These are phyloP conservation scores for Ennomos fuscantarius DNA, from an alignment of 2,888 invertebrate species.

Conservation along the genomic window DNA sequence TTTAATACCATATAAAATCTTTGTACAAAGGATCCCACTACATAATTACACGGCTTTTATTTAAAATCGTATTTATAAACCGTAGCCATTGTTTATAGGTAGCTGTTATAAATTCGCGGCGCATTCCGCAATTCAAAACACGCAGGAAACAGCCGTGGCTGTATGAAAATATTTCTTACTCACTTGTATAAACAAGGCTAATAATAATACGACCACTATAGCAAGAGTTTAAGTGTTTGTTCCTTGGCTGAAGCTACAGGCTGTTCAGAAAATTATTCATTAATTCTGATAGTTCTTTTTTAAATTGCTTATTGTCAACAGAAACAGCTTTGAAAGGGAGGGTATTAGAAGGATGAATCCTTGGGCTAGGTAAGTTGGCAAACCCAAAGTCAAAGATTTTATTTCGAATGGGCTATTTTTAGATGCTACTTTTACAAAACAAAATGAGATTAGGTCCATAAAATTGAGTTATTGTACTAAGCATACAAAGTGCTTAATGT, in stretches of 20 bases:
- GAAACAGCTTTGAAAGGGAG: no score
- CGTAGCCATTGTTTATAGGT: conserved; percentile 56
- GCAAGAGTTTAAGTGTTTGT: conserved; percentile 12
- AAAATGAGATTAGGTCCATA: no score
- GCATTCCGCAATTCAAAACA: conserved; percentile 68
- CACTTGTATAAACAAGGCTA: conserved; percentile 63
- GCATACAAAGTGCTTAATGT: no score
- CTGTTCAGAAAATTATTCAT: background rate
- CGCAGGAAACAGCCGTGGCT: conserved; percentile 52
- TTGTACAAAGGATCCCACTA: background rate
- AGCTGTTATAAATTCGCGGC: conserved; percentile 55
- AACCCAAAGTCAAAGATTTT: no score
- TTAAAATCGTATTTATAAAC: conserved; percentile 31
- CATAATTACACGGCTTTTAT: conserved; percentile 4
- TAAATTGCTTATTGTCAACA: no score
- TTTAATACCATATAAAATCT: no score
- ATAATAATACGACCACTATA: conserved; percentile 40
- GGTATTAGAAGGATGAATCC: no score
- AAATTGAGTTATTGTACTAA: no score
- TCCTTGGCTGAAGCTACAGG: conserved; percentile 2
- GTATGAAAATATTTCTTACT: conserved; percentile 69
- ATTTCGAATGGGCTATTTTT: no score
- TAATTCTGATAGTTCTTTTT: no score
- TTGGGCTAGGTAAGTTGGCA: no score
- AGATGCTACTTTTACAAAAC: no score